phyloP scores from a whole-genome alignment of 2,888 invertebrate species.

The Diaphora mendica region DNA sequence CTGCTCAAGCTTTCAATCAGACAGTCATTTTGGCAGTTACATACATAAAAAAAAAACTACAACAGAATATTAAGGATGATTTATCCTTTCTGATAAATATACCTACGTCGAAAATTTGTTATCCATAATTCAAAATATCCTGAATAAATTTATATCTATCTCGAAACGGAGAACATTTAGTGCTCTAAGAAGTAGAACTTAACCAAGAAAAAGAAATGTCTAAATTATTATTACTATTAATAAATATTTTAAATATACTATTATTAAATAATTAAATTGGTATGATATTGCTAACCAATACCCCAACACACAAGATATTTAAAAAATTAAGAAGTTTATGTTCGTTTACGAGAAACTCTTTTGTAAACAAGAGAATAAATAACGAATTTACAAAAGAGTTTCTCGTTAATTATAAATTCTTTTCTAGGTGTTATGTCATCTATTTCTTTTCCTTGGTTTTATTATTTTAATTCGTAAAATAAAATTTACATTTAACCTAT shows the following conservation, averaged over 20 bases:
- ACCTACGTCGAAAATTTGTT: neutral
- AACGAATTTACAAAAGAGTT: neutral
- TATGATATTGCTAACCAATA: no score
- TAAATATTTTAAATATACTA: no score
- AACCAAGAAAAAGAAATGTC: constrained; percentile 1
- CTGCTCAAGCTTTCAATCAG: no score
- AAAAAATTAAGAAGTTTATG: no score
- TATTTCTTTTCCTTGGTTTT: neutral
- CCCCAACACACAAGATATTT: no score
- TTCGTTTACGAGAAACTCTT: no score
- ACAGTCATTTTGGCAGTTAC: no score
- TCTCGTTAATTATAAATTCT: neutral
- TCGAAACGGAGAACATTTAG: neutral
- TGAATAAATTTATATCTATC: neutral
- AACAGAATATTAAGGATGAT: neutral
- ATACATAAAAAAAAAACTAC: neutral
- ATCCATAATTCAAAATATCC: neutral
- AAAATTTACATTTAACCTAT: constrained; percentile 1
- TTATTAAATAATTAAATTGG: no score
- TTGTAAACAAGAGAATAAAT: no score
- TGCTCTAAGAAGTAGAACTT: neutral
- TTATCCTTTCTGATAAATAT: neutral
- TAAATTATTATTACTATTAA: no score
- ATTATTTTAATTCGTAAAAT: neutral
- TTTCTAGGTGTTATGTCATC: neutral